Base-by-base conservation (phyloP, 2,888 invertebrate species). In the Polydesmus complanatus region DNA sequence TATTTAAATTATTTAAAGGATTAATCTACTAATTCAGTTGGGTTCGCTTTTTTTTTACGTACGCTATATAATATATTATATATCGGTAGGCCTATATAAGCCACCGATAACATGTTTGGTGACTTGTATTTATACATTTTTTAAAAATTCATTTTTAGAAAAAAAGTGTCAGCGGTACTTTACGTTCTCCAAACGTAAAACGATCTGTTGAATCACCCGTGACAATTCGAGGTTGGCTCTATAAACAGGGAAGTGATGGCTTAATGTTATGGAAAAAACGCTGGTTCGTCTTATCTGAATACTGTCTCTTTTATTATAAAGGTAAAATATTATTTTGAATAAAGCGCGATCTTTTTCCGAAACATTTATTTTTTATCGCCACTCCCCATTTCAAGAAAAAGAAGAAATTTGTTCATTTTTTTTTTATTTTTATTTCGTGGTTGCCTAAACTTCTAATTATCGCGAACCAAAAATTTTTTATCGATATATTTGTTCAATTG, bases 281-380 rank as follows among this genome's bases (percentile, higher is more conserved):
- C 63, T 94, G 93, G 93, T 93, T 91, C 77, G 93, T 94, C 50
- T 78, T 94, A 61, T 88, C 91, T 27, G 92, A 94, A 73, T 93
- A 89, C 74, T 92, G 92, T 71, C 80, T 94, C 64, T 94, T 91
- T 77, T 92, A 93, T 72, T 94, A 94, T 74, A 93, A 94, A 81
- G 86, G 88, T 89, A 73, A 77, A 78, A 14, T 37, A 8, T 25
- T 37, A 22, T 56, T 23, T 21, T 22, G 8, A 50, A 50, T 54
- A 37, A 37, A 8, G 37, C 14, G 37, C 37, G 37, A 37, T 14
- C 37, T 37, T 8, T 14, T 37, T 37, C 8, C 14, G 37, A 37
- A 37, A 14, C 37, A 5, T 37, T 37, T 37, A 8, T 37, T 37
- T 37, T 49, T n/a, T 21, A 19, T 59, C 23, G 8, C 21, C 37